phyloP scores from a whole-genome alignment of 1,140 invertebrate species.

The Globodera rostochiensis region DNA sequence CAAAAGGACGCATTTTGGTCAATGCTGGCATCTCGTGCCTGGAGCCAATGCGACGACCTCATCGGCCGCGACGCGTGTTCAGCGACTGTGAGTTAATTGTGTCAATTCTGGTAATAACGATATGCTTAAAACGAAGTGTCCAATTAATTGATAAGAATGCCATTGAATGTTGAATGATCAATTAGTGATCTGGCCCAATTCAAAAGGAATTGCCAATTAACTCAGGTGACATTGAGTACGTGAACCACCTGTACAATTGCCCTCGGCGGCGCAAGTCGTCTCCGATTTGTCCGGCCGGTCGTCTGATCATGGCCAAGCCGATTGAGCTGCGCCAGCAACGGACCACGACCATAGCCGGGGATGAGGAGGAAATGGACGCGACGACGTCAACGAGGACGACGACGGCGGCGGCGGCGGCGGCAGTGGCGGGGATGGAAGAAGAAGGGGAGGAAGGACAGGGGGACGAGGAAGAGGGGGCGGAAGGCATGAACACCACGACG shows the following conservation, averaged over 20 bases:
- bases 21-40: constrained; percentile 48
- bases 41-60: constrained; percentile 48
- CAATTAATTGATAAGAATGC: not conserved
- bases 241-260: constrained; percentile 52
- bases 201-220: not conserved
- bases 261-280: constrained; percentile 44
- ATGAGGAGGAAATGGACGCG: constrained; percentile 12
- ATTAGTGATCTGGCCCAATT: too few relatives aligned
- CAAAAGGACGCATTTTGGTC: constrained; percentile 35
- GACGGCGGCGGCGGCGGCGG: not conserved
- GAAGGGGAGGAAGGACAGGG: not conserved
- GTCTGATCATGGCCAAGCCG: constrained; percentile 46
- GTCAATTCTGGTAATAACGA: not conserved
- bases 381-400: constrained; percentile 20
- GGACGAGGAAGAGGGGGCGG: constrained; percentile 4
- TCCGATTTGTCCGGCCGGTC: constrained; percentile 48
- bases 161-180: too few relatives aligned
- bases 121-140: too few relatives aligned
- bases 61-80: constrained; percentile 46
- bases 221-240: constrained; percentile 48
- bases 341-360: not conserved
- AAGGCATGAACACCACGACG: not conserved
- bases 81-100: constrained; percentile 39
- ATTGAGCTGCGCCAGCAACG: constrained; percentile 2
- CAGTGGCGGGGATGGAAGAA: constrained; percentile 8